A percentile compares a stretch with the other conserved stretches of the same genome.
These are phyloP conservation scores for Cantharis lateralis DNA, from an alignment of 2,888 invertebrate species.

Conservation along the genomic window DNA sequence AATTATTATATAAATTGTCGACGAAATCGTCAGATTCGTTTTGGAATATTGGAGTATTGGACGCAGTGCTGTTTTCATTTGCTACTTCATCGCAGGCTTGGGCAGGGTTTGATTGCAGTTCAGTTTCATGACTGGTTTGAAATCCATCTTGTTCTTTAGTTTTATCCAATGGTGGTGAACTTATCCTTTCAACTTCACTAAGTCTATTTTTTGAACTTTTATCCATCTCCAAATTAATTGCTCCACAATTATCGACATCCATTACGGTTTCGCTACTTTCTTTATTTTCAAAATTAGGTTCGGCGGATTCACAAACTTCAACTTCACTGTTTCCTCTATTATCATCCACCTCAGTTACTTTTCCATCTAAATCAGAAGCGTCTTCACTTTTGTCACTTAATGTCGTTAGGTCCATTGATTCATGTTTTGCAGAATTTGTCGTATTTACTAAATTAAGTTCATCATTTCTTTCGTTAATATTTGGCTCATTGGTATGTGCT, in stretches of 20 bases:
- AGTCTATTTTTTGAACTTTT: background rate
- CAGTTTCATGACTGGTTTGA: background rate
- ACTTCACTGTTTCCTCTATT: background rate
- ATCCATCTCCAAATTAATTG: background rate
- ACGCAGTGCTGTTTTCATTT: background rate
- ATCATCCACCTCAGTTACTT: background rate
- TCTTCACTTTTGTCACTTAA: background rate
- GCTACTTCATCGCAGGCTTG: background rate
- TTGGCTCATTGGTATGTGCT: background rate
- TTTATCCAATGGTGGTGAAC: background rate
- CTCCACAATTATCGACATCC: background rate
- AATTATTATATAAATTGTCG: background rate
- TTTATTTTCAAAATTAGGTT: background rate
- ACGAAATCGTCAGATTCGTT: background rate
- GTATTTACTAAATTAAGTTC: background rate
- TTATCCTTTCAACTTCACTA: background rate
- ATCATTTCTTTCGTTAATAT: background rate
- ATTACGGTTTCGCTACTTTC: background rate
- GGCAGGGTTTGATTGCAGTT: background rate
- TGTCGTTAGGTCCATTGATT: background rate
- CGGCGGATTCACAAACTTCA: background rate
- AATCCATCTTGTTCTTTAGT: background rate
- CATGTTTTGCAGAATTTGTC: background rate
- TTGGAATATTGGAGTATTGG: background rate
- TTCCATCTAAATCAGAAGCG: background rate